phyloP scores from a whole-genome alignment of 2,113 vertebrate species.

The Antechinus stuartii region DNA sequence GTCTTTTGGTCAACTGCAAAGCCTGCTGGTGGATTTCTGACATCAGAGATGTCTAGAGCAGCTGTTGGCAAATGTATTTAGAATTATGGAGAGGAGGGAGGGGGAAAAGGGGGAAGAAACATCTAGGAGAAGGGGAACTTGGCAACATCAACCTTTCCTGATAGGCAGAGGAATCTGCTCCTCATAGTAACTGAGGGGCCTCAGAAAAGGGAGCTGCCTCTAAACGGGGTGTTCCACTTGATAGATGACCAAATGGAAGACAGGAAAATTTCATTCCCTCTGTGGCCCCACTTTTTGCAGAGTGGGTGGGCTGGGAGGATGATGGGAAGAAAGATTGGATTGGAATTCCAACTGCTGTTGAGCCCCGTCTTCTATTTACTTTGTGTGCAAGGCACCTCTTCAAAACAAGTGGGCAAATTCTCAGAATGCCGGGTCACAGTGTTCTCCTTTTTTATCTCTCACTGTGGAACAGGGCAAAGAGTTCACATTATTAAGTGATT shows the following conservation, averaged over 20 bases:
- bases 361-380: background rate
- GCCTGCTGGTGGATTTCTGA: background rate
- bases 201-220: background rate
- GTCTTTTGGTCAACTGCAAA: background rate
- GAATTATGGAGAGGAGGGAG: background rate
- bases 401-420: constrained; percentile 4
- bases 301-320: background rate
- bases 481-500: constrained; percentile 3
- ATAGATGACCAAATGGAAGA: background rate
- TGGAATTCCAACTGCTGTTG: background rate
- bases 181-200: background rate
- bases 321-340: background rate
- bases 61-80: background rate
- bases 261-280: background rate
- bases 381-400: background rate
- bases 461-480: background rate
- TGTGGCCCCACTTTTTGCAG: background rate
- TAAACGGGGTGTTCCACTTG: background rate
- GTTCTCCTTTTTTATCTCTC: background rate
- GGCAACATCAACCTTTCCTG: background rate
- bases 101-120: background rate
- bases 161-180: background rate
- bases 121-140: background rate
- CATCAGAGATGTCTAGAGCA: background rate
- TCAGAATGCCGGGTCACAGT: background rate